Base-by-base conservation (phyloP, 1,140 invertebrate species). In the Drosophila parabipectinata region DNA sequence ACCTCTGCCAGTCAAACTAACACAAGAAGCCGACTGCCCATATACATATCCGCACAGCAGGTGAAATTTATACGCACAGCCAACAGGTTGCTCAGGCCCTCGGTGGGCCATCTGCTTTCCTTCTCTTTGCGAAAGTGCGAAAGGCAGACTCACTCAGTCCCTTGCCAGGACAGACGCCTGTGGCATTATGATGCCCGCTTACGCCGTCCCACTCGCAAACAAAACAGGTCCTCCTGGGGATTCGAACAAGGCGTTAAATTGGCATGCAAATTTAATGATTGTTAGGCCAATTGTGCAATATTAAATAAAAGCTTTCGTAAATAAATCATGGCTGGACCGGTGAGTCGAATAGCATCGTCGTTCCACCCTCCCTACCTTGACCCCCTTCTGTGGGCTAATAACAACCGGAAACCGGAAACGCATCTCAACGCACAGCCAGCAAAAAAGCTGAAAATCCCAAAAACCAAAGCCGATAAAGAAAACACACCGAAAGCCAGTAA, bases 201-300 rank as follows among this genome's bases (percentile, higher is more conserved):
- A 59, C 72, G 57, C 59, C 45, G 53, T 72, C 81, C 48, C 68
- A 71, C 73, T 80, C 74, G 73, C 74, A 87, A 85, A 77, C 82
- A 77, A 55, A 34, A 30, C 39, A 26, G 34, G 15, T 37, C 44
- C 48, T 18, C 7, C 14, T 24, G 12, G 41, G 26, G 24, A 54
- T 10, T 62, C 37, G 32, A 34, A 10, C 62, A 74, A 48, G 77
- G 54, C 66, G 66, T 69, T 28, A 60, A 77, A 60, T 79, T 67
- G 47, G 72, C 74, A 81, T 85, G 82, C 77, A 85, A 81, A 85
- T 85, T 73, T 66, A 59, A 80, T 74, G 81, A 62, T 52, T 71
- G 56, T 67, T 51, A 28, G 54, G 47, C 41, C 69, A 78, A 69
- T 74, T 80, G 55, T 52, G 45, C 24, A 57, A 64, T 50, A 48